A percentile compares a stretch with the other conserved stretches of the same genome.
These are phyloP conservation scores for Leguminivora glycinivorella DNA, from an alignment of 1,140 invertebrate species.

Conservation along the genomic window DNA sequence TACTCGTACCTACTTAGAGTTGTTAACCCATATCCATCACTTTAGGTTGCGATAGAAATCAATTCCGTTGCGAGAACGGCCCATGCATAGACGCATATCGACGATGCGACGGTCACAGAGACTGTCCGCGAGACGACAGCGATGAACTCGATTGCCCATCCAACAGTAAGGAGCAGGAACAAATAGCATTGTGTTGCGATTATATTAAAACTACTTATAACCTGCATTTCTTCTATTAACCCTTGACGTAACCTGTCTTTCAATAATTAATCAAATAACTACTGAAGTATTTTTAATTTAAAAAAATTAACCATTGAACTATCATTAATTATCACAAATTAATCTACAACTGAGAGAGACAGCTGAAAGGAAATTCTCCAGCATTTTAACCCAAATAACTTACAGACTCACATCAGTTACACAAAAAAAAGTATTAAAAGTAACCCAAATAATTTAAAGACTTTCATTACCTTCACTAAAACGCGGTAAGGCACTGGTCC, in stretches of 20 bases:
- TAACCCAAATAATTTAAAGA: no score
- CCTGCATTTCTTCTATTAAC: neutral
- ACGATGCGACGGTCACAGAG: constrained; percentile 81
- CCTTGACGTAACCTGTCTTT: no score
- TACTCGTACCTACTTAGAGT: no score
- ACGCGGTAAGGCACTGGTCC: no score
- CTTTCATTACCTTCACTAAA: no score
- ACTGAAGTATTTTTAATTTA: neutral
- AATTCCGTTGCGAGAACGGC: constrained; percentile 84
- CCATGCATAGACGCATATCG: constrained; percentile 80
- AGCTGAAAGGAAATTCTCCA: neutral
- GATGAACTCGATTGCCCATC: constrained; percentile 83
- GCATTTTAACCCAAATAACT: no score
- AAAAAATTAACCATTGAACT: neutral
- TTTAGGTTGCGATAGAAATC: constrained; percentile 59
- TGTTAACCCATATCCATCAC: constrained; percentile 29
- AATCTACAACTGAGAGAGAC: neutral
- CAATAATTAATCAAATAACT: neutral
- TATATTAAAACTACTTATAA: neutral
- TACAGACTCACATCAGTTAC: no score
- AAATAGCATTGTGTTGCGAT: constrained; percentile 4
- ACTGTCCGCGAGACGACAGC: constrained; percentile 84
- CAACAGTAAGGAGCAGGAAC: constrained; percentile 51
- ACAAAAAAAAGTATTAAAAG: no score
- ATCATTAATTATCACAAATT: neutral